Evolutionary conservation across 2,113 vertebrate species (phyloP).

Genomic region (Rynchops niger): DNA sequence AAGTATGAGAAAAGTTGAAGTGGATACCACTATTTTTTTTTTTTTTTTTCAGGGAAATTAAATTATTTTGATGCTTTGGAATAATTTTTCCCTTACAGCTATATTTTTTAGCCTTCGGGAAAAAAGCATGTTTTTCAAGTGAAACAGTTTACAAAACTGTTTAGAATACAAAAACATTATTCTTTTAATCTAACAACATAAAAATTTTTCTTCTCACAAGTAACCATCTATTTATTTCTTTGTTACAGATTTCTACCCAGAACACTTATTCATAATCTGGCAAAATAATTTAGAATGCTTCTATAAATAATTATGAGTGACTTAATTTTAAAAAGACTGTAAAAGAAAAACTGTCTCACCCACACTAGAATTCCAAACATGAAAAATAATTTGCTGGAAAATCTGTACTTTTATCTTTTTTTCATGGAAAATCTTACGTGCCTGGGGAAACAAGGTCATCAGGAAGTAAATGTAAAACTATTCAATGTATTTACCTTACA

Average conservation of each 20-base stretch:
- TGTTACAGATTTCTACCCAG: background rate
- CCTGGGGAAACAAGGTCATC: background rate
- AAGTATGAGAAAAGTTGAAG: slow-evolving; percentile 64
- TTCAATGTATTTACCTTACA: background rate
- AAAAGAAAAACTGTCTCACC: slow-evolving; percentile 10
- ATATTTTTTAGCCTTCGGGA: slow-evolving; percentile 58
- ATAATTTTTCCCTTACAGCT: slow-evolving; percentile 41
- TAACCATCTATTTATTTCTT: background rate
- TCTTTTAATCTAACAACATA: background rate
- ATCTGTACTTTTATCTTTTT: background rate
- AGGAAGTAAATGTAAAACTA: background rate
- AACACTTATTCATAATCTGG: background rate
- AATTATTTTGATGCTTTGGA: slow-evolving; percentile 56
- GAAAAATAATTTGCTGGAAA: background rate
- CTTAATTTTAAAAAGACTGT: slow-evolving; percentile 1
- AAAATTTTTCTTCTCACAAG: background rate
- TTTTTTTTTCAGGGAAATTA: background rate
- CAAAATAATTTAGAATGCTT: background rate
- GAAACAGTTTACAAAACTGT: slow-evolving; percentile 56
- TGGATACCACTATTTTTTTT: slow-evolving; percentile 27
- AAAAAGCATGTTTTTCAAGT: slow-evolving; percentile 51
- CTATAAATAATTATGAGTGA: slow-evolving; percentile 22
- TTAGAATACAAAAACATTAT: slow-evolving; percentile 49
- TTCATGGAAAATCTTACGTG: background rate
- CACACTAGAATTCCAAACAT: background rate